Base-by-base conservation (phyloP, 2,113 vertebrate genomes). In the Erpornis zantholeuca region DNA sequence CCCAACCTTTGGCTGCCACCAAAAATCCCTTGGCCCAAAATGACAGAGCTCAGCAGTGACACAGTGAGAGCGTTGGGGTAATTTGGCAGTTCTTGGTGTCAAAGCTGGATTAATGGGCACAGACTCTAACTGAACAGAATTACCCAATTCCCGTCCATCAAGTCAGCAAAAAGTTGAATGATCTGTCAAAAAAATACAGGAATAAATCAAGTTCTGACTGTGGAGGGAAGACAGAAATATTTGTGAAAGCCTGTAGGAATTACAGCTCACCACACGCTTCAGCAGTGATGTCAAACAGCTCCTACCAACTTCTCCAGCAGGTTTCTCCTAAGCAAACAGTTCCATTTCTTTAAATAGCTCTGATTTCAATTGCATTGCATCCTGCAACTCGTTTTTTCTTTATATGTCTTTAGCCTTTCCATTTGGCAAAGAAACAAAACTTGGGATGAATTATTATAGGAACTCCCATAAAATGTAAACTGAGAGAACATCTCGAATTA, bases 281-380 rank as follows among this genome's bases (percentile, higher is more conserved):
- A 5, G 84, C 78, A 45, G 18, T 10, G 4, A 17, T 5, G 31
- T 40, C 82, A 83, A 77, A n/a, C 50, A n/a, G 87, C 85, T 91
- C 90, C 59, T 52, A 60, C 50, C 35, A 54, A 71, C 60, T 71
- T 44, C 64, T 93, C 15, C 4, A 64, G 85, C 63, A 92, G 68
- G 38, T 57, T 92, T 61, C 87, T 92, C 73, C 83, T 12, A 35
- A 94, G 63, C 84, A 96, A 93, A 89, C 31, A 15, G 79, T 72
- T 71, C 81, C 61, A 90, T 16, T 87, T 33, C 82, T 90, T 95
- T 63, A 66, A 27, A 29, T 18, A 91, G 89, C 79, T 59, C 78
- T 53, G 11, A 66, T 66, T 82, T 80, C 91, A 59, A 77, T 36
- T 72, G 70, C 49, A 42, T 9, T 10, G 4, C 63, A 57, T 44